Base-by-base conservation (phyloP, 2,113 vertebrate species). In the Galeopterus variegatus region DNA sequence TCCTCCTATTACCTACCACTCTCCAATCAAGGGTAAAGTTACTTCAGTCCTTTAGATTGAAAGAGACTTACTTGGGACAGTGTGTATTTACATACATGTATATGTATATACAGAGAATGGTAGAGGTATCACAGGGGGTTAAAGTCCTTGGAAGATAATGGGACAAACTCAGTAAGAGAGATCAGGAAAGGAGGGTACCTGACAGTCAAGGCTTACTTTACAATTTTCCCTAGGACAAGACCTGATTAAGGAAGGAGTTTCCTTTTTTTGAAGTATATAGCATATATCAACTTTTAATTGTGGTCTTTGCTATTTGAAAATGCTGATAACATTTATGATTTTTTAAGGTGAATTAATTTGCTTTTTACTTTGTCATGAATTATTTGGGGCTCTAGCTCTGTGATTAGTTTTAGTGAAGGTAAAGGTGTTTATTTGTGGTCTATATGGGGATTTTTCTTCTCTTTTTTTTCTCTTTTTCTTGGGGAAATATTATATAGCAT, bases 261-360 rank as follows among this genome's bases (percentile, higher is more conserved):
- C 24, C 17, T 58, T 93, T 70, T 79, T 62, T 93, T 67, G n/a
- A 86, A 95, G 14, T 90, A 6, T 52, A 72, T 52, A 72, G 48
- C 48, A n/a, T 93, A 48, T 82, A 13, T 23, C 26, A 88, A 62
- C 45, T 91, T 93, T 89, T 85, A 93, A 82, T 96, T 95, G 26
- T 90, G 33, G 33, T 92, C 28, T 94, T 82, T 81, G 33, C 50
- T 79, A 1, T 95, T 97, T 69, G 80, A 90, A 83, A 96, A 79
- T 75, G 45, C 54, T 86, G 10, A 58, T 93, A 75, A 62, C 21
- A 23, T 31, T 72, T 75, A n/a, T 72, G 58, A n/a, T 88, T 94
- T 93, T 93, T 88, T 92, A 85, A 92, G 33, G 9, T 31, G 45
- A 73, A 60, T 93, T 93, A 56, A 77, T 82, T 79, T 90, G 45